phyloP scores from a whole-genome alignment of 2,888 invertebrate species.

The Selenia dentaria region DNA sequence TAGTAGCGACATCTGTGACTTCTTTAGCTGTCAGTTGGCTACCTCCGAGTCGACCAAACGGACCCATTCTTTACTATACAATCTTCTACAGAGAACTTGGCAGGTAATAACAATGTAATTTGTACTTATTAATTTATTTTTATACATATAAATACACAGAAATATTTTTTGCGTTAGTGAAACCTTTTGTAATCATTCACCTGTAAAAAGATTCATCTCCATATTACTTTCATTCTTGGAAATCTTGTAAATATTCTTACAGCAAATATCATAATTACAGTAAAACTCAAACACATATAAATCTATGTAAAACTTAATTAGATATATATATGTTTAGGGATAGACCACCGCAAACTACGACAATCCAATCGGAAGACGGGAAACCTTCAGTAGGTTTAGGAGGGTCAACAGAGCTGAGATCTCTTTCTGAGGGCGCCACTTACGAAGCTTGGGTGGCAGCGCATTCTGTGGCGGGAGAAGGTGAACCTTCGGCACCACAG shows the following conservation, averaged over 20 bases:
- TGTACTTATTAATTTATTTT: too few relatives aligned
- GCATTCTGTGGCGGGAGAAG: conserved; percentile 92
- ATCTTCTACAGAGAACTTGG: conserved; percentile 91
- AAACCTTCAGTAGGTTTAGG: conserved; percentile 71
- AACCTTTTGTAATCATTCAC: too few relatives aligned
- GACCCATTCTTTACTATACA: conserved; percentile 91
- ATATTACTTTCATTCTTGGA: too few relatives aligned
- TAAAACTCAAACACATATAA: too few relatives aligned
- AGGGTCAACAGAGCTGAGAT: conserved; percentile 86
- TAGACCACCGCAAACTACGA: conserved; percentile 73
- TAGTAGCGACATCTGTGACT: conserved; percentile 91
- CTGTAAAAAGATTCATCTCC: too few relatives aligned
- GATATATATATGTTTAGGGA: conserved; percentile 55
- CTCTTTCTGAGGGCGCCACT: conserved; percentile 89
- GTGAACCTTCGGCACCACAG: conserved; percentile 90
- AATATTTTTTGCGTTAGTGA: too few relatives aligned
- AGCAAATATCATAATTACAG: too few relatives aligned
- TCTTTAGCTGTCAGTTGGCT: conserved; percentile 94
- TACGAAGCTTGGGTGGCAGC: conserved; percentile 96
- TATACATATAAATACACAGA: too few relatives aligned
- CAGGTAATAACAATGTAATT: conserved; percentile 70
- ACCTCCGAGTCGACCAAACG: conserved; percentile 92
- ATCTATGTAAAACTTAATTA: too few relatives aligned
- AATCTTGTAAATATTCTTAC: too few relatives aligned
- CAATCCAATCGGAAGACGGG: conserved; percentile 69